Conservation (phyloP, 53 echinoderm and acorn worm genomes). For the Stichopus horrens region DNA sequence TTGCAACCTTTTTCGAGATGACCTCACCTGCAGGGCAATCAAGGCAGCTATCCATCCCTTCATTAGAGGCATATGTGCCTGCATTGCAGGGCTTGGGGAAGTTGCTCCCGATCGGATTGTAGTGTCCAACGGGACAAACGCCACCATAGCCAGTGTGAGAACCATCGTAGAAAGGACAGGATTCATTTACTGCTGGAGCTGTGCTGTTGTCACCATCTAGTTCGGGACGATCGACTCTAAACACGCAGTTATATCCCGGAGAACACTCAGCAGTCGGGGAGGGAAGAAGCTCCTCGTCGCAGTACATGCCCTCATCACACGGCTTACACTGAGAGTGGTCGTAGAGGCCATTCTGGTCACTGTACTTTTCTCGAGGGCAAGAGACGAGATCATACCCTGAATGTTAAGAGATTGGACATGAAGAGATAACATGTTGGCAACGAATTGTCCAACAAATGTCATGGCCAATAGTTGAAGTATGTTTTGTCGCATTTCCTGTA, state of each 20-base stretch:
- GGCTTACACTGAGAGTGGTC: conserved; percentile 81
- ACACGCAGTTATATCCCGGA: conserved; percentile 80
- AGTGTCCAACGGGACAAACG: conserved; percentile 74
- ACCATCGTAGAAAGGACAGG: conserved; percentile 87
- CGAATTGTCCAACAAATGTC: too few species aligned
- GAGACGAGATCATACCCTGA: conserved; percentile 80
- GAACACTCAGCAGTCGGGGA: conserved; percentile 58
- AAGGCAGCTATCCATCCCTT: conserved; percentile 69
- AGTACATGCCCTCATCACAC: conserved; percentile 81
- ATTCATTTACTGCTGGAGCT: conserved; percentile 54
- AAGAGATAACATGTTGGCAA: too few species aligned
- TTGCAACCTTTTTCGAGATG: not conserved
- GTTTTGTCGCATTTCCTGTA: too few species aligned
- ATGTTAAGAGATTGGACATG: not conserved
- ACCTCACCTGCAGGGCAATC: conserved; percentile 83
- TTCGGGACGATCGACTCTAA: conserved; percentile 76
- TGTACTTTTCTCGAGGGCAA: conserved; percentile 95
- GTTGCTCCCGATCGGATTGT: conserved; percentile 65
- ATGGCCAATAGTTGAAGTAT: too few species aligned
- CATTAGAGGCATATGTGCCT: conserved; percentile 78
- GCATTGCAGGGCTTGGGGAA: conserved; percentile 76
- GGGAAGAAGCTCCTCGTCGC: conserved; percentile 78
- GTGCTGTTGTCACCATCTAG: conserved; percentile 89
- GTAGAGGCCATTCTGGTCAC: conserved; percentile 77
- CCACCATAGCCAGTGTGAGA: conserved; percentile 95